A percentile compares a stretch with the other conserved stretches of the same genome.
Evolutionary conservation across 2,113 vertebrate genomes (phyloP).

Genomic region (Orthonyx spaldingii): DNA sequence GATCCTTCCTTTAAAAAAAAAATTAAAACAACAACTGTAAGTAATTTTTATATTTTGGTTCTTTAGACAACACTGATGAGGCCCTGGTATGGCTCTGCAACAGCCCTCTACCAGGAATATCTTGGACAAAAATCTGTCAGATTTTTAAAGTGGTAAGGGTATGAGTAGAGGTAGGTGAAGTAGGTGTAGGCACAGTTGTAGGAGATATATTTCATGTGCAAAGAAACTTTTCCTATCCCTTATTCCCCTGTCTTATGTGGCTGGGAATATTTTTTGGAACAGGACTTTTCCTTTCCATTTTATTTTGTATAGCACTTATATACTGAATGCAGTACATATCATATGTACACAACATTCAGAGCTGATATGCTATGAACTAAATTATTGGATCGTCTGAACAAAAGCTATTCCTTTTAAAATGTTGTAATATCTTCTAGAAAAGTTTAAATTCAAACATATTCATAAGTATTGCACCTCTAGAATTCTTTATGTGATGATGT

Average conservation of each 20-base stretch:
- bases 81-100: background rate
- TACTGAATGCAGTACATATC: background rate
- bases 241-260: accelerated
- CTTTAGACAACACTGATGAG: background rate
- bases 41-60: background rate
- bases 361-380: background rate
- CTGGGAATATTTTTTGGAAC: background rate
- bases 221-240: background rate
- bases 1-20: background rate
- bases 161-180: background rate
- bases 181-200: background rate
- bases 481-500: background rate
- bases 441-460: background rate
- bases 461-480: background rate
- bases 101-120: background rate
- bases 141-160: background rate
- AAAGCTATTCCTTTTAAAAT: background rate
- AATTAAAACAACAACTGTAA: background rate
- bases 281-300: background rate
- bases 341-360: background rate
- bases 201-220: background rate
- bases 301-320: background rate
- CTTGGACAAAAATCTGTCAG: background rate
- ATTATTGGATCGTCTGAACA: background rate
- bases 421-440: background rate